Evolutionary conservation across 2,113 vertebrate species (phyloP).

Genomic region (Helogale parvula): DNA sequence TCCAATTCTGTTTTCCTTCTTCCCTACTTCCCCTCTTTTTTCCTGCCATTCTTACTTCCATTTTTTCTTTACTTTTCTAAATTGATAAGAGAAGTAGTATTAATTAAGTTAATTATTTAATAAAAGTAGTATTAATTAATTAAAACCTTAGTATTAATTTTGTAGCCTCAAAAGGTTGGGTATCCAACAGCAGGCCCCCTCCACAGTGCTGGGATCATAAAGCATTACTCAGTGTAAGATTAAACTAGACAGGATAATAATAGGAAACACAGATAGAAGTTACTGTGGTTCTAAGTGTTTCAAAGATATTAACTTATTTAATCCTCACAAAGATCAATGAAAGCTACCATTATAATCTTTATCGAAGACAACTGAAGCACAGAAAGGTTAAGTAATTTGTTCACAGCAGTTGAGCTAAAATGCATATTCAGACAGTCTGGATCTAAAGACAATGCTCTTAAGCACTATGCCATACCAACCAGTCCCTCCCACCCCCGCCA

Average conservation of each 20-base stretch:
- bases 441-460: not conserved
- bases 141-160: not conserved
- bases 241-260: not conserved
- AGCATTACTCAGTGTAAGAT: not conserved
- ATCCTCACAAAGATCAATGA: not conserved
- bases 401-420: constrained; percentile 7
- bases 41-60: not conserved
- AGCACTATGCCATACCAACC: not conserved
- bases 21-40: not conserved
- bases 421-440: not conserved
- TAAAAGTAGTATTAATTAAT: no score
- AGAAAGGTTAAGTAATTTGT: not conserved
- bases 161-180: not conserved
- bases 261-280: not conserved
- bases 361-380: not conserved
- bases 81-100: constrained; percentile 2
- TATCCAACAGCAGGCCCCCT: not conserved
- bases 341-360: not conserved
- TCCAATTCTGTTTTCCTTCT: not conserved
- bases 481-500: not conserved
- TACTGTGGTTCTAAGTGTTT: not conserved
- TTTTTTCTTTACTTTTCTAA: not conserved
- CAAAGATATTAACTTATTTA: not conserved
- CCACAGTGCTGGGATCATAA: not conserved
- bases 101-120: no score